These are phyloP conservation scores for Chrysoperla carnea DNA, from an alignment of 1,140 invertebrate genomes.

Conservation along the genomic window DNA sequence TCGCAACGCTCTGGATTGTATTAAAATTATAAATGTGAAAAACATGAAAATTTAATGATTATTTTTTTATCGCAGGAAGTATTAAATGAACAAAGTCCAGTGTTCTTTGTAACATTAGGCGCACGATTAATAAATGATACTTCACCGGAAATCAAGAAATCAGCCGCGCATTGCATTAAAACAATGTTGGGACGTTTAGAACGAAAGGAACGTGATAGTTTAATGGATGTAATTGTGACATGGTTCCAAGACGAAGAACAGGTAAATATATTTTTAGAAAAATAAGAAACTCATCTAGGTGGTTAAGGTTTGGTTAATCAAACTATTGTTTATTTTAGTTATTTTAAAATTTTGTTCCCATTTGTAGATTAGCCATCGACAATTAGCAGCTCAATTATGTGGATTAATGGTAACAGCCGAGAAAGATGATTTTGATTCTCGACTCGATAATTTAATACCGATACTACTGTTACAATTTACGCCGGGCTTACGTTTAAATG, in stretches of 20 bases:
- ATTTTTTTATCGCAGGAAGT: constrained; percentile 17
- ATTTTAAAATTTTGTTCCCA: not conserved
- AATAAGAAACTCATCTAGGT: constrained; percentile 1
- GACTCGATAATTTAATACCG: constrained; percentile 19
- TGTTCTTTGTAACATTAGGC: constrained; percentile 58
- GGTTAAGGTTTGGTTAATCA: constrained; percentile 1
- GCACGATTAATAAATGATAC: constrained; percentile 55
- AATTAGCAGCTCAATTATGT: constrained; percentile 40
- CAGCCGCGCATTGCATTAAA: constrained; percentile 45
- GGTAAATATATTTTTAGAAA: constrained; percentile 20
- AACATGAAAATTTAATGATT: not conserved
- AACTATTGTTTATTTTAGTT: not conserved
- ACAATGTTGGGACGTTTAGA: constrained; percentile 36
- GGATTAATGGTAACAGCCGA: constrained; percentile 41
- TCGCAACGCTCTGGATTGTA: not conserved
- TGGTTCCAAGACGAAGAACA: constrained; percentile 51
- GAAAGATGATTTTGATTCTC: constrained; percentile 20
- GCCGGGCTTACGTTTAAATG: constrained; percentile 10
- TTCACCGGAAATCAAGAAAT: constrained; percentile 42
- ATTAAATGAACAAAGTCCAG: constrained; percentile 37
- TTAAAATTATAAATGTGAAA: too few relatives aligned
- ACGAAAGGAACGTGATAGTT: constrained; percentile 31
- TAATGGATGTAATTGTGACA: constrained; percentile 42
- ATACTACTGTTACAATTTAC: constrained; percentile 28
- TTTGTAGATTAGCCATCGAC: constrained; percentile 23